Evolutionary conservation across 2,888 invertebrate species (phyloP), one percentile per base, ranked within the genome.

Genomic region (Emmelina monodactyla): DNA sequence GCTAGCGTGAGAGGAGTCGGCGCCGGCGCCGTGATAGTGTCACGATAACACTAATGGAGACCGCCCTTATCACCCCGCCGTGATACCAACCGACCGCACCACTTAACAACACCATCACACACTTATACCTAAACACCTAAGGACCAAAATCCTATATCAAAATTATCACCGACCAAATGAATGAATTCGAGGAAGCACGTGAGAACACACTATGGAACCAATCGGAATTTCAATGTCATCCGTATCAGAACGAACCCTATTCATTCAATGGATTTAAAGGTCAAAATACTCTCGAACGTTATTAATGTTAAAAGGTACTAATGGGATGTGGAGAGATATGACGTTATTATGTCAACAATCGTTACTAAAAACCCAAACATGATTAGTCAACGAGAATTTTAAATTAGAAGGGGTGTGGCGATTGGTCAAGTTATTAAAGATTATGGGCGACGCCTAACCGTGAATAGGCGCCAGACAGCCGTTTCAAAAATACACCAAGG

Each of bases 21-120:
- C 75, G 75, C 73, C 73, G 73, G 73, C 75, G 73, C 71, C 59
- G 48, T 63, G 72, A 72, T 71, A 70, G 64, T 65, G 59, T 47
- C 44, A 54, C 62, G 75, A 75, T 78, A 78, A 69, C 66, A 58
- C 61, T 78, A 78, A 78, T 78, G 76, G 76, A 73, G 52, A 59
- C 65, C 58, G 53, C 53, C 59, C 58, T 67, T 73, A 73, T 73
- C 73, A 59, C 54, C 42, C 47, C 54, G 46, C 53, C 50, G 50
- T 54, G 55, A 55, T 56, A 53, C 55, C 49, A 56, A 45, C 50
- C 47, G 47, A 47, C 46, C 42, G 39, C 39, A 43, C 43, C 53
- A 51, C 50, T 46, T 47, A 42, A 50, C 49, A 46, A 16, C 25
- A 22, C 34, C 15, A 31, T 38, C 38, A 40, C 31, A 15, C 34